Conservation (phyloP, 2,113 vertebrate species). For the Eurystomus gularis region DNA sequence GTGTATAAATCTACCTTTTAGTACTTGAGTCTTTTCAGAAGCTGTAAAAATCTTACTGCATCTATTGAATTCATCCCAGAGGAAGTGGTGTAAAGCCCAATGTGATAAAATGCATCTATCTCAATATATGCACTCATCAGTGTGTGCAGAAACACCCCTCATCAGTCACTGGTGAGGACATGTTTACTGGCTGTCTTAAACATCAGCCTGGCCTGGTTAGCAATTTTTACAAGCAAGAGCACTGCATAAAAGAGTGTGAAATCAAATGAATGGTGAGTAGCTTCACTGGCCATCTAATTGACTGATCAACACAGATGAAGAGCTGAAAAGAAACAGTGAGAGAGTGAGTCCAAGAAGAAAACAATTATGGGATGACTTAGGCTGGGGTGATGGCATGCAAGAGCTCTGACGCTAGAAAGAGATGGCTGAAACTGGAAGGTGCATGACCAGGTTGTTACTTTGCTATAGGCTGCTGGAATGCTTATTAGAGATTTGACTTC, state of each 20-base stretch:
- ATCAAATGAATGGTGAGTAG: not conserved
- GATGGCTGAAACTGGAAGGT: not conserved
- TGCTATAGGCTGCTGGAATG: not conserved
- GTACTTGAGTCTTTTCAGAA: not conserved
- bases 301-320: not conserved
- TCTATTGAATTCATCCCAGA: slow-evolving; percentile 14
- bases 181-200: not conserved
- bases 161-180: not conserved
- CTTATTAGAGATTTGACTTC: not conserved
- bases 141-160: not conserved
- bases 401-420: not conserved
- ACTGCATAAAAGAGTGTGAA: fast-evolving
- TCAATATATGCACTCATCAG: not conserved
- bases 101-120: not conserved
- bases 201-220: not conserved
- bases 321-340: not conserved
- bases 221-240: not conserved
- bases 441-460: not conserved
- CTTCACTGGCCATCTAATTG: not conserved
- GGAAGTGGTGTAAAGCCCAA: not conserved
- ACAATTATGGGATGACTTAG: not conserved
- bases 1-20: not conserved
- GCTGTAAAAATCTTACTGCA: not conserved
- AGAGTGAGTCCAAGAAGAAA: not conserved
- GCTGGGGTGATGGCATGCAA: not conserved